Percentiles rank a stretch among this genome's conserved stretches.
phyloP scores from a whole-genome alignment of 1,140 invertebrate species.

The Sitodiplosis mosellana region DNA sequence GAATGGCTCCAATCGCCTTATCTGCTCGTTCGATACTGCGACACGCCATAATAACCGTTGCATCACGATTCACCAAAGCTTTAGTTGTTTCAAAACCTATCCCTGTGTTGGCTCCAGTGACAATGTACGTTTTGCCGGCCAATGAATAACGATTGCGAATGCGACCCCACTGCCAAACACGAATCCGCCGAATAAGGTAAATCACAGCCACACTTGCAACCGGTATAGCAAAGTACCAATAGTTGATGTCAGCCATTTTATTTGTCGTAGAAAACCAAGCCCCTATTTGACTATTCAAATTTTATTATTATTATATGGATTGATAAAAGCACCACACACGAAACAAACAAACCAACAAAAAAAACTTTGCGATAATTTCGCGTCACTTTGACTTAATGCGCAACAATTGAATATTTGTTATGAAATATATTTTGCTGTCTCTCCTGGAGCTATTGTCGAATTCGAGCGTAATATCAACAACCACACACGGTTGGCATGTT shows the following conservation, averaged over 20 bases:
- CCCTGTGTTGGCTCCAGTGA: slow-evolving; percentile 65
- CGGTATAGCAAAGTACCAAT: slow-evolving; percentile 19
- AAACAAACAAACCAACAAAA: too few relatives aligned
- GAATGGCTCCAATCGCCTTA: slow-evolving; percentile 38
- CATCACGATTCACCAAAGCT: slow-evolving; percentile 41
- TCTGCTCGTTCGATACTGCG: slow-evolving; percentile 39
- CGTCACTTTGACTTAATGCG: too few relatives aligned
- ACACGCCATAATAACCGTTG: slow-evolving; percentile 56
- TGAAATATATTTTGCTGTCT: too few relatives aligned
- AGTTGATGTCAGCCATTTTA: not conserved
- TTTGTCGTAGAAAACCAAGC: too few relatives aligned
- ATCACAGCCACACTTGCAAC: slow-evolving; percentile 24
- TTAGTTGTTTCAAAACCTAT: slow-evolving; percentile 58
- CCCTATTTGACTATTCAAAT: too few relatives aligned
- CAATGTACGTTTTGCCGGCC: slow-evolving; percentile 36
- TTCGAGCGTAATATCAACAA: too few relatives aligned
- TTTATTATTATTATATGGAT: too few relatives aligned
- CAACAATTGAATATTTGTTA: too few relatives aligned
- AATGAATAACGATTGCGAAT: slow-evolving; percentile 17
- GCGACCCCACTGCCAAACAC: slow-evolving; percentile 24
- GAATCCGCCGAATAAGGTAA: slow-evolving; percentile 25
- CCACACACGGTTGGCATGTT: too few relatives aligned
- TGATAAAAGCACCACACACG: too few relatives aligned
- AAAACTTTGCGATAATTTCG: too few relatives aligned
- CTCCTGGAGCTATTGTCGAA: too few relatives aligned